phyloP scores from a whole-genome alignment of 2,113 vertebrate genomes.

The Nanorana parkeri region DNA sequence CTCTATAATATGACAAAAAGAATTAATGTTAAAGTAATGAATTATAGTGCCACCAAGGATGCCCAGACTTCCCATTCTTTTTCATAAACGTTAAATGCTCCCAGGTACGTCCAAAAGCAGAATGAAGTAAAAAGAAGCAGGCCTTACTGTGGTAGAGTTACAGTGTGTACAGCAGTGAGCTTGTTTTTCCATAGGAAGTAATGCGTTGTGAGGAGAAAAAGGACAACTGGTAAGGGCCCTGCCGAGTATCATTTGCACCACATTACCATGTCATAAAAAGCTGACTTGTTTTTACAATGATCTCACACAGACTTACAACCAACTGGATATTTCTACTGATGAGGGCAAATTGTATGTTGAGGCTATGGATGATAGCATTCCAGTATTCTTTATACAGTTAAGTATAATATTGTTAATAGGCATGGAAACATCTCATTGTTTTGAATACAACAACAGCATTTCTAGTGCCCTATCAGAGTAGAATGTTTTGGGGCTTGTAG shows the following conservation, averaged over 20 bases:
- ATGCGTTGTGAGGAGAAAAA: slow-evolving; percentile 22
- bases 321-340: slow-evolving; percentile 49
- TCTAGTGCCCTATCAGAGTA: no score
- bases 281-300: slow-evolving; percentile 58
- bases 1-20: slow-evolving; percentile 19
- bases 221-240: slow-evolving; percentile 48
- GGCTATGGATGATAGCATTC: no score
- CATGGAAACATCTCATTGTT: no score
- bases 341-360: not conserved
- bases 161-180: slow-evolving; percentile 26
- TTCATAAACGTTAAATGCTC: slow-evolving; percentile 9
- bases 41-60: slow-evolving; percentile 16
- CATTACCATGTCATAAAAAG: slow-evolving; percentile 56
- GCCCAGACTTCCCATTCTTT: slow-evolving; percentile 41
- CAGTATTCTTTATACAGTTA: no score
- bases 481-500: no score
- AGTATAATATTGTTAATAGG: no score
- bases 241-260: slow-evolving; percentile 55
- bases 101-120: slow-evolving; percentile 1
- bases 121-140: slow-evolving; percentile 29
- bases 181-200: slow-evolving; percentile 50
- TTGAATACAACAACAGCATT: no score
- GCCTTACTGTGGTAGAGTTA: slow-evolving; percentile 15
- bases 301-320: slow-evolving; percentile 54
- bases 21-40: not conserved